Conservation (phyloP, 2,797 vertebrate genomes). For the Typhlichthys subterraneus region DNA sequence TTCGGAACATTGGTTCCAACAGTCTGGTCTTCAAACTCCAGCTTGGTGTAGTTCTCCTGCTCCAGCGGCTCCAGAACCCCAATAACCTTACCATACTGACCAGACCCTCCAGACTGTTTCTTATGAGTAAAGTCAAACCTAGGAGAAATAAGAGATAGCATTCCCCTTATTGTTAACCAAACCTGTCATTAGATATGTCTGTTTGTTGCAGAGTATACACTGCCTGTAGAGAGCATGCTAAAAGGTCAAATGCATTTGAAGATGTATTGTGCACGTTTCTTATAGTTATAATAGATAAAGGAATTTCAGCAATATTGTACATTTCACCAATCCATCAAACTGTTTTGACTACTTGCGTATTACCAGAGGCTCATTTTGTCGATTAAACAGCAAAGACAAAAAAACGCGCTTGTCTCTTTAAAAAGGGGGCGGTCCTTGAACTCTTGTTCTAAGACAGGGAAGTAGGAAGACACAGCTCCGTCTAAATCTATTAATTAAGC, state of each 20-base stretch:
- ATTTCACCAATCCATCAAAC: background rate
- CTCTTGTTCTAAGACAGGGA: conserved; percentile 32
- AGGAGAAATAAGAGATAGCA: background rate
- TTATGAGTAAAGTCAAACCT: conserved; percentile 98
- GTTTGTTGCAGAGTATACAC: too few species aligned
- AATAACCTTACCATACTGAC: conserved; percentile 93
- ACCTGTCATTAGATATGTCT: background rate
- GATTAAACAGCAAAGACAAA: background rate
- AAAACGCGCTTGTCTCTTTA: conserved; percentile 72
- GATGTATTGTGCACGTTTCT: background rate
- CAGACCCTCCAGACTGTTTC: conserved; percentile 90
- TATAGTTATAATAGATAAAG: background rate
- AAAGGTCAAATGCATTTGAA: too few species aligned
- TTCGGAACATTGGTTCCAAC: conserved; percentile 92
- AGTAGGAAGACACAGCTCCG: conserved; percentile 54
- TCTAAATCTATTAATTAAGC: background rate
- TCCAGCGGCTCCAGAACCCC: conserved; percentile 90
- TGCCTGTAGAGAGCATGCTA: too few species aligned
- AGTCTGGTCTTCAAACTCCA: conserved; percentile 91
- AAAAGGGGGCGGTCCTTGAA: conserved; percentile 50
- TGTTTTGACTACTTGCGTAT: too few species aligned
- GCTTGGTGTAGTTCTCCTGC: conserved; percentile 81
- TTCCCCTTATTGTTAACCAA: background rate
- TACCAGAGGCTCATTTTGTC: background rate
- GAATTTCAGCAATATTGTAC: background rate